These are phyloP conservation scores for Dynastes hyllus DNA, from an alignment of 2,888 invertebrate genomes.

Conservation along the genomic window DNA sequence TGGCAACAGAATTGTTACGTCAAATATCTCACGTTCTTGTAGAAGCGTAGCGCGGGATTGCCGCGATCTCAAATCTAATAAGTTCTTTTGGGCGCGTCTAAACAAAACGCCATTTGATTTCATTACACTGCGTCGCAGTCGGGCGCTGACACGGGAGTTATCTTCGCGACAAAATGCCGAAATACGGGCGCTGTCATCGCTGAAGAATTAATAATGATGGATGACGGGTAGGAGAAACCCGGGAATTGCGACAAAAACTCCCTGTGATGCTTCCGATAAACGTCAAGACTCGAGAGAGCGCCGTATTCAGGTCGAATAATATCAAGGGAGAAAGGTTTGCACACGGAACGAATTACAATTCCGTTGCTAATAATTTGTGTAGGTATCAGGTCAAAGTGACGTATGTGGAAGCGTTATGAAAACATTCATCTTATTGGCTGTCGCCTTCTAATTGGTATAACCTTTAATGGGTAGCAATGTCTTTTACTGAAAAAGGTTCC, in stretches of 20 bases:
- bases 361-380: background rate
- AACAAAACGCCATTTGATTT: conserved; percentile 38
- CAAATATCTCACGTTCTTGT: background rate
- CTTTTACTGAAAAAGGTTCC: too few species aligned
- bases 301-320: conserved; percentile 14
- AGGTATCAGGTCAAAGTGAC: background rate
- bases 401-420: too few species aligned
- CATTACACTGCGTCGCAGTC: conserved; percentile 8
- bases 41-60: background rate
- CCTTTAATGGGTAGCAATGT: background rate
- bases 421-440: background rate
- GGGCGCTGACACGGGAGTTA: conserved; percentile 22
- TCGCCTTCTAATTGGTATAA: background rate
- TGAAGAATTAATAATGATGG: conserved; percentile 34
- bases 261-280: conserved; percentile 30
- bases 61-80: conserved; percentile 27
- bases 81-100: conserved; percentile 27
- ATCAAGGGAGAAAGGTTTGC: background rate
- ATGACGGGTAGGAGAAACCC: conserved; percentile 19
- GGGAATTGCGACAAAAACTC: background rate
- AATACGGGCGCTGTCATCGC: conserved; percentile 35
- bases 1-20: background rate
- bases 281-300: conserved; percentile 1
- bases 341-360: background rate
- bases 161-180: conserved; percentile 33